Evolutionary conservation across 2,888 invertebrate species (phyloP), one percentile per base, ranked within the genome.

Genomic region (Caenorhabditis macrosperma): DNA sequence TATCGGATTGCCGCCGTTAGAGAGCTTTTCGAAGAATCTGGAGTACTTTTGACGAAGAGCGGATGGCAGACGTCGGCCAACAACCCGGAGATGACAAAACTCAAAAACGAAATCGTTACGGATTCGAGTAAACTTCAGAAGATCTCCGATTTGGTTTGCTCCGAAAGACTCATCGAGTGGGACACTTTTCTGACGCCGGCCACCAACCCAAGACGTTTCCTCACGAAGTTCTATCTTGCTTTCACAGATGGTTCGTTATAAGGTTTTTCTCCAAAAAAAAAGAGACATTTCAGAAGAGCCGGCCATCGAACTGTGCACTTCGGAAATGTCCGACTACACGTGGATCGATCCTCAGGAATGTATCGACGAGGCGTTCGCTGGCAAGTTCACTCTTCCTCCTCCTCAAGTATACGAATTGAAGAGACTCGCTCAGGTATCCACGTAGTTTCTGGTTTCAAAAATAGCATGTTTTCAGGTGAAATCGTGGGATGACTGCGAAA

Each of bases 11-110:
- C 81, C 6, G 84, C 82, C 0, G 64, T 84, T 7, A 48, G 84
- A 38, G 89, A 89, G 63, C 81, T 89, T 2, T 89, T 89, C 74
- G 88, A 90, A 74, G 89, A 89, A 69, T 85, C 87, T 26, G 89
- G 89, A 20, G 72, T 90, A 6, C 69, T 89, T 38, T 48, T 85
- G 33, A 84, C 83, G 7, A 80, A 75, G 41, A 72, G 82, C 22
- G 82, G 81, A n/a, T 55, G 63, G 55, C 52, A 69, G 38, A 71
- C 82, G 10, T 78, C 84, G 12, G 77, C 72, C 9, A 76, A 63
- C 12, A 50, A 75, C 38, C 38, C 41, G 9, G 68, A 81, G 10
- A 57, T 83, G 54, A 57, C 63, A 9, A n/a, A 46, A 22, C n/a
- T 75, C 48, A 82, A 84, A 52, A 41, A 57, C 9, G 64, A 68